Evolutionary conservation across 2,888 invertebrate genomes (phyloP).

Genomic region (Nematopogon swammerdamellus): DNA sequence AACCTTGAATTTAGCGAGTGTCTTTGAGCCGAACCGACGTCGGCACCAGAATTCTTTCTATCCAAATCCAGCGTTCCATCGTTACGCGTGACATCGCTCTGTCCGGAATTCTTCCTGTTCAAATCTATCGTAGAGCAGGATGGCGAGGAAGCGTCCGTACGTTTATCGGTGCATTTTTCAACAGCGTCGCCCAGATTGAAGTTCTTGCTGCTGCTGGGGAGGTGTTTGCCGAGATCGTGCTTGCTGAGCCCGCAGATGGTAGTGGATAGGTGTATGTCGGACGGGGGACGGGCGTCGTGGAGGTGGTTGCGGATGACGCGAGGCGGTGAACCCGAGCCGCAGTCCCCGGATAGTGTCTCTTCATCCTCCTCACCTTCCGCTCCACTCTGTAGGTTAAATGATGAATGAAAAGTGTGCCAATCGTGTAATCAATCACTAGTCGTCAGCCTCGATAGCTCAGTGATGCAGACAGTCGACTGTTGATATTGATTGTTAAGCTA

Average conservation of each 20-base stretch:
- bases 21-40: conserved; percentile 19
- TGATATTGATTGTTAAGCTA: too few species aligned
- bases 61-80: too few species aligned
- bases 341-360: conserved; percentile 53
- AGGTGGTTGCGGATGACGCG: conserved; percentile 35
- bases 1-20: conserved; percentile 31
- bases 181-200: conserved; percentile 36
- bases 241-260: conserved; percentile 34
- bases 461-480: too few species aligned
- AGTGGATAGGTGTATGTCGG: conserved; percentile 23
- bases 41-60: too few species aligned
- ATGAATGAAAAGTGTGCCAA: too few species aligned
- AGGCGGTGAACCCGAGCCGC: conserved; percentile 30
- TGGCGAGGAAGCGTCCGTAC: conserved; percentile 19
- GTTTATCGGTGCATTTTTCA: conserved; percentile 38
- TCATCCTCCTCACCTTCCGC: conserved; percentile 58
- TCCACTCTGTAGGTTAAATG: conserved; percentile 27
- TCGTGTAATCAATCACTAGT: too few species aligned
- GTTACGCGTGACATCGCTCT: too few species aligned
- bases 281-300: conserved; percentile 14
- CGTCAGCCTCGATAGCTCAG: background rate
- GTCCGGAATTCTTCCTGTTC: too few species aligned
- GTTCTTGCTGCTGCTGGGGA: conserved; percentile 44
- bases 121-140: background rate
- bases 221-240: conserved; percentile 36